phyloP scores from a whole-genome alignment of 2,888 invertebrate species.

The Hirtodrosophila trivittata region DNA sequence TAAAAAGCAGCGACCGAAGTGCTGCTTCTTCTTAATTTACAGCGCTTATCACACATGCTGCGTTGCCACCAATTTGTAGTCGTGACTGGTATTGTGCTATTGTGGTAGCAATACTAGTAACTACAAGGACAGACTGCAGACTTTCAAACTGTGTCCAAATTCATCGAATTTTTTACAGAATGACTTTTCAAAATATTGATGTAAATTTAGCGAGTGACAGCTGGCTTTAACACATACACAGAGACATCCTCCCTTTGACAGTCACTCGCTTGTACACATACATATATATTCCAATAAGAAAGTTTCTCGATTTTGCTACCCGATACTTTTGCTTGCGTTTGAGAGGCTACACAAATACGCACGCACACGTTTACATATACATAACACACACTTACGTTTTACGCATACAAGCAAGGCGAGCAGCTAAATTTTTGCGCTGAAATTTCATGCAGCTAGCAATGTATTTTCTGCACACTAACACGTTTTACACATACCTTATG shows the following conservation, averaged over 20 bases:
- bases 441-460: constrained; percentile 36
- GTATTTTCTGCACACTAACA: constrained; percentile 15
- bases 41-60: constrained; percentile 31
- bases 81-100: constrained; percentile 16
- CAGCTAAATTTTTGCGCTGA: constrained; percentile 55
- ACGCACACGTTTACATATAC: constrained; percentile 10
- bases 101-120: background rate
- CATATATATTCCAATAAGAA: constrained; percentile 57
- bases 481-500: constrained; percentile 45
- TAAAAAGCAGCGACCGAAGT: constrained; percentile 9
- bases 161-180: constrained; percentile 1
- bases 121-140: background rate
- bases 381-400: constrained; percentile 21
- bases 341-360: constrained; percentile 36
- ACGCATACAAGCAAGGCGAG: constrained; percentile 33
- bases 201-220: constrained; percentile 34
- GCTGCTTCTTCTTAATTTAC: constrained; percentile 21
- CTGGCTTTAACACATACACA: constrained; percentile 30
- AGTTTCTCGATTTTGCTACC: constrained; percentile 75
- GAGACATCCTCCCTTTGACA: constrained; percentile 13
- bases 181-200: constrained; percentile 21
- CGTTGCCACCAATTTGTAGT: background rate
- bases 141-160: constrained; percentile 10
- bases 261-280: constrained; percentile 27
- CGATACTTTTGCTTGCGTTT: constrained; percentile 72